phyloP scores from a whole-genome alignment of 2,797 vertebrate genomes.

The Sitta carolinensis region DNA sequence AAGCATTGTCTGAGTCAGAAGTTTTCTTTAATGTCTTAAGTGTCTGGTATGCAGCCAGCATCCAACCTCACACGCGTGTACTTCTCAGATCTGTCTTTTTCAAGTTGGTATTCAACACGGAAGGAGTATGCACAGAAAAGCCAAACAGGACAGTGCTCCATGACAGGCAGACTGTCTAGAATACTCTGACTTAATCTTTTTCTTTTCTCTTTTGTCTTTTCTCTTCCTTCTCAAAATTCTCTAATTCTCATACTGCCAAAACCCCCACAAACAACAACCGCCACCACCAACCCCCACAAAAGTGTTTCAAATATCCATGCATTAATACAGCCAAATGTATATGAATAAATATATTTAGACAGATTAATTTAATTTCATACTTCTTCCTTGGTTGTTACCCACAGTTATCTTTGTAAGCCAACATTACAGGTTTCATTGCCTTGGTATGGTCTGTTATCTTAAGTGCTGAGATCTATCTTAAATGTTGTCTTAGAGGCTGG shows the following conservation, averaged over 20 bases:
- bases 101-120: neutral
- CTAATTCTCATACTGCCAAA: neutral
- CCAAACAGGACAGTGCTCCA: neutral
- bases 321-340: neutral
- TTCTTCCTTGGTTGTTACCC: neutral
- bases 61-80: neutral
- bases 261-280: neutral
- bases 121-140: neutral
- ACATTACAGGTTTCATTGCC: neutral
- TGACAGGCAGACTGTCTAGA: neutral
- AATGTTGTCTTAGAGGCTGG: neutral
- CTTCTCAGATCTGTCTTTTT: neutral
- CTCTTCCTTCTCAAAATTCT: neutral
- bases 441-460: neutral
- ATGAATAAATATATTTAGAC: neutral
- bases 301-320: neutral
- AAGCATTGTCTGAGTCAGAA: constrained; percentile 46
- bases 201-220: neutral
- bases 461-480: neutral
- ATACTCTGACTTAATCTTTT: neutral
- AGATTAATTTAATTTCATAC: neutral
- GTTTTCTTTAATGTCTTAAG: constrained; percentile 41
- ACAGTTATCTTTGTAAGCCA: neutral
- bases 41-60: constrained; percentile 15
- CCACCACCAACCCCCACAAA: neutral